Percentiles rank a stretch among this genome's conserved stretches.
Conservation (phyloP, 1,140 invertebrate species). For the Zaprionus davidi region DNA sequence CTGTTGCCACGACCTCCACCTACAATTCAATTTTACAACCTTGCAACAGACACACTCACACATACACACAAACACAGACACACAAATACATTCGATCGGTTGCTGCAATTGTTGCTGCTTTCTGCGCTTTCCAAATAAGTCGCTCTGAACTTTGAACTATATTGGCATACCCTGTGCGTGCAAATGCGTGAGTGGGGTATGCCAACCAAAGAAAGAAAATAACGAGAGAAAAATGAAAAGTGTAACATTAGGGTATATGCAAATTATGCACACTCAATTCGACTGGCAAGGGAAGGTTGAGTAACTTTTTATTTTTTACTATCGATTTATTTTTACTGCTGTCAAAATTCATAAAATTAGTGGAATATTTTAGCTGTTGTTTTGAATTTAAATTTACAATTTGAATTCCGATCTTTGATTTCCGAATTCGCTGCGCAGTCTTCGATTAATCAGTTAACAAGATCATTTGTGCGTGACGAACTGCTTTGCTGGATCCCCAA, state of each 20-base stretch:
- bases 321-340: neutral
- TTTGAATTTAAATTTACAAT: conserved; percentile 11
- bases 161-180: conserved; percentile 4
- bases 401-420: neutral
- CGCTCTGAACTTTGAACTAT: conserved; percentile 47
- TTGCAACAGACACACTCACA: conserved; percentile 54
- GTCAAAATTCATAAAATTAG: neutral
- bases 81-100: conserved; percentile 28
- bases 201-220: neutral
- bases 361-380: neutral
- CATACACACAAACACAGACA: conserved; percentile 28
- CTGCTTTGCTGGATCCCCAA: conserved; percentile 6
- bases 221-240: too few relatives aligned
- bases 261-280: neutral
- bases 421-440: conserved; percentile 1
- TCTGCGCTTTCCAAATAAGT: conserved; percentile 48
- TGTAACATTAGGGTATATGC: neutral
- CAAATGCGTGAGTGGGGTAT: neutral
- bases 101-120: conserved; percentile 38
- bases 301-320: neutral
- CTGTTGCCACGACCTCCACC: conserved; percentile 62
- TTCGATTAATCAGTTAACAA: conserved; percentile 23
- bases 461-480: conserved; percentile 33
- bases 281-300: conserved; percentile 14
- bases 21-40: conserved; percentile 72